Base-by-base conservation (phyloP, 53 echinoderm and acorn worm species). In the Holothuria scabra region DNA sequence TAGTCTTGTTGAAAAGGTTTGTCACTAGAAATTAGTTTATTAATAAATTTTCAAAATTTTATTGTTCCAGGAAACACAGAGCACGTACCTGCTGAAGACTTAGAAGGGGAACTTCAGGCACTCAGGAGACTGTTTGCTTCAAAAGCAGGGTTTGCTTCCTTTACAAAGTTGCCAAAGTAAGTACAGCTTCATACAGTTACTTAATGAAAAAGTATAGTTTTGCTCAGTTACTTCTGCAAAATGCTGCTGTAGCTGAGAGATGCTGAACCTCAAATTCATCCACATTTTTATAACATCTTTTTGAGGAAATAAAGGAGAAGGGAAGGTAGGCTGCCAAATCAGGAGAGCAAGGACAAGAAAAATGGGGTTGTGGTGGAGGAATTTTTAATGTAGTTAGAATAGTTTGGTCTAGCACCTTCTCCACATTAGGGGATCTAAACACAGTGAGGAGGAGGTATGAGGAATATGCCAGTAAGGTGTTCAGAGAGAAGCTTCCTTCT, bases 81-180 rank as follows among this genome's bases (percentile, higher is more conserved):
- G n/a, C 85, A 85, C 18, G 94, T 97, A 89, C 82, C 92, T 18
- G 88, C 94, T 14, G 85, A 79, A 57, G 93, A 95, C 29, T 60
- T 99, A 33, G 99, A 99, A 72, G 90, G 83, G 10, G 84, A 93
- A 65, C 84, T 99, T 58, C 99, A 99, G 63, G 99, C 99, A 23
- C 76, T 99, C 31, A 85, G 99, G 60, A 86, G 99, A 85, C 65
- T 99, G 49, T 94, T 99, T 30, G 99, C 99, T 19, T 94, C 99
- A 37, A 99, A 99, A 76, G 99, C 99, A 11, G 99, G 99, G 19
- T 99, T 99, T 84, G 89, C 88, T 7, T 94, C 99, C 7, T 99
- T 99, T 86, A 99, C 94, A 20, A 85, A 90, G 67, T 64, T 99
- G 59, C 95, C 94, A 87, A 99, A 99, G 99, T 97, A 82, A 90